Conservation (phyloP, 2,888 invertebrate species). For the Epistrophella euchroma region DNA sequence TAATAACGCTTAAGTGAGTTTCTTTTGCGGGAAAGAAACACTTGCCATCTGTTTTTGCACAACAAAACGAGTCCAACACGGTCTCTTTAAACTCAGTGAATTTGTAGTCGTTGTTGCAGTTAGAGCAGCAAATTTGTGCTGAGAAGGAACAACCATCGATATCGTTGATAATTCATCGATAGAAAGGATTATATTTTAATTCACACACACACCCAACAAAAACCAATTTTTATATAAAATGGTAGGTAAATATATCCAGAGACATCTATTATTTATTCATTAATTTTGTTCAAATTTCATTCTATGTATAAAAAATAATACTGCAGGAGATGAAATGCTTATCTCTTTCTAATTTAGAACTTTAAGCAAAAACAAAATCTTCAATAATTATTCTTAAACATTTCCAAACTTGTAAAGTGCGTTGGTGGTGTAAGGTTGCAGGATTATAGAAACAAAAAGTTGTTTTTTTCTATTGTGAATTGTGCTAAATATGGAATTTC, state of each 20-base stretch:
- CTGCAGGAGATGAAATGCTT: slow-evolving; percentile 9
- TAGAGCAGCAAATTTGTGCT: slow-evolving; percentile 37
- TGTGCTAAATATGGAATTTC: slow-evolving; percentile 65
- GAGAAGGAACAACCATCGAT: slow-evolving; percentile 39
- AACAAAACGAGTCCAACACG: slow-evolving; percentile 27
- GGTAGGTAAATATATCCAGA: slow-evolving; percentile 66
- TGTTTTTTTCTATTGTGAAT: slow-evolving; percentile 38
- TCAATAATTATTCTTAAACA: not conserved
- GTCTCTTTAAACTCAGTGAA: slow-evolving; percentile 38
- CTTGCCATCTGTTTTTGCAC: slow-evolving; percentile 69
- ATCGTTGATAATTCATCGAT: slow-evolving; percentile 39
- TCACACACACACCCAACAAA: slow-evolving; percentile 23
- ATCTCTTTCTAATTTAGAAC: slow-evolving; percentile 30
- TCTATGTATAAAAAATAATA: not conserved
- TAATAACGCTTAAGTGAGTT: slow-evolving; percentile 34
- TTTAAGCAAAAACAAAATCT: not conserved
- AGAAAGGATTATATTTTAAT: slow-evolving; percentile 67
- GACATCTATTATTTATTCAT: not conserved
- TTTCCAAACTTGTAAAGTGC: slow-evolving; percentile 20
- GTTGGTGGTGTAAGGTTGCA: slow-evolving; percentile 63
- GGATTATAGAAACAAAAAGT: not conserved
- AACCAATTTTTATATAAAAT: slow-evolving; percentile 71
- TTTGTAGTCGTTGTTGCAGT: slow-evolving; percentile 63
- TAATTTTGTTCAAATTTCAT: slow-evolving; percentile 1
- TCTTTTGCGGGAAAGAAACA: slow-evolving; percentile 68